Evolutionary conservation across 2,113 vertebrate species (phyloP), one percentile per base, ranked within the genome.

Genomic region (Pterocles gutturalis): DNA sequence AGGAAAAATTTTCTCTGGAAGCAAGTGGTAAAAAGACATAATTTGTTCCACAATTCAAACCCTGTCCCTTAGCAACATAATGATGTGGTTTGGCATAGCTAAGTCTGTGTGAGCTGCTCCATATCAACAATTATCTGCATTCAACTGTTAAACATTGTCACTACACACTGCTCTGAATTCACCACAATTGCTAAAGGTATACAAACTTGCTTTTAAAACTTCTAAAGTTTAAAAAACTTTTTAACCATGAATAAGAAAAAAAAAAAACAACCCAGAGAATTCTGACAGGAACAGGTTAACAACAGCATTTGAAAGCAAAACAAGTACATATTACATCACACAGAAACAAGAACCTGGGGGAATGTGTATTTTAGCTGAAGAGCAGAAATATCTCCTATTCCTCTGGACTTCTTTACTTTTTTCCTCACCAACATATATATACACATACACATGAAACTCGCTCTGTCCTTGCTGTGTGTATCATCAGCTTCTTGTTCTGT

Each of bases 1-100:
- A 75, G 31, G 51, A 65, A 94, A 34, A 28, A 29, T 31, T 75
- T 86, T 29, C 20, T 54, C 55, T 65, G 43, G 73, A 91, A 93
- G 5, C 46, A 72, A 70, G 54, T 17, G 29, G 51, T 79, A 48
- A 65, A 86, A 95, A 61, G 19, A 64, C 14, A 17, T 31, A 4
- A 83, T 70, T 83, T 90, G 25, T 85, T 65, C 58, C 66, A 53
- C 33, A 64, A 66, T 61, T 84, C 83, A 81, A 94, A 86, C 7
- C 9, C 28, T 45, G 13, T 25, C 60, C 60, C 48, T 71, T 73
- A 71, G 69, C 79, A 92, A 60, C 29, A 60, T 24, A 66, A 34
- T 13, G 26, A 67, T 26, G 17, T 51, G n/a, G 12, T 66, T 18
- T 71, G 33, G 17, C 58, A 58, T 2, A 86, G 60, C 38, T 48